These are phyloP conservation scores for Urophycis tenuis DNA, from an alignment of 2,797 vertebrate species.

Conservation along the genomic window DNA sequence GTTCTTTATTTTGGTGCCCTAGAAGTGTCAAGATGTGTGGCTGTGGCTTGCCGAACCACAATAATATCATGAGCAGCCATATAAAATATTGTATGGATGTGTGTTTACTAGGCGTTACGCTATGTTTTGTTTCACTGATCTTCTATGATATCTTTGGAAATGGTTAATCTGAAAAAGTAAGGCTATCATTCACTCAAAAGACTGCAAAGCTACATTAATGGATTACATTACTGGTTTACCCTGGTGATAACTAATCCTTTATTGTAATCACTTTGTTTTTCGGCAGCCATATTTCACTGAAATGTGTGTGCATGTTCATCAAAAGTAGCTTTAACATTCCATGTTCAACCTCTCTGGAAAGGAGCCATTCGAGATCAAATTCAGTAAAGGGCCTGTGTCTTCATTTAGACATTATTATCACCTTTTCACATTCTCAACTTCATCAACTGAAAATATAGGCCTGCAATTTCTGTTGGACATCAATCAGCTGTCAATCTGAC, in stretches of 20 bases:
- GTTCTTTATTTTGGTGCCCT: neutral
- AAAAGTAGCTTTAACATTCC: neutral
- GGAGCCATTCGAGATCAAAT: neutral
- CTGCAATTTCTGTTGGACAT: neutral
- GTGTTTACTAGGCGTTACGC: neutral
- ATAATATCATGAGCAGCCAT: neutral
- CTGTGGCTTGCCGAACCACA: neutral
- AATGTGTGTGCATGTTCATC: neutral
- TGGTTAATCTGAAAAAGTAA: neutral
- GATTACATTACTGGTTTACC: neutral
- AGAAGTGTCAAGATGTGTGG: neutral
- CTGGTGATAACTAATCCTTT: too few species aligned
- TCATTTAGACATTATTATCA: neutral
- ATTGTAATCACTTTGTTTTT: too few species aligned
- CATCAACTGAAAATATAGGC: neutral
- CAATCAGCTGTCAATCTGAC: neutral
- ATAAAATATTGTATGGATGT: neutral
- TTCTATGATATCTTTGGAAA: neutral
- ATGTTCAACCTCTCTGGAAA: too few species aligned
- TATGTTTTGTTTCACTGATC: neutral
- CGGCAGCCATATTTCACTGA: neutral
- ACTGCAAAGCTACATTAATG: neutral
- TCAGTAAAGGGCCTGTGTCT: neutral
- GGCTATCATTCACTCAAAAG: neutral
- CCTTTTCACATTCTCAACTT: neutral